Evolutionary conservation across 2,888 invertebrate species (phyloP), one percentile per base, ranked within the genome.

Genomic region (Nasonia oneida): DNA sequence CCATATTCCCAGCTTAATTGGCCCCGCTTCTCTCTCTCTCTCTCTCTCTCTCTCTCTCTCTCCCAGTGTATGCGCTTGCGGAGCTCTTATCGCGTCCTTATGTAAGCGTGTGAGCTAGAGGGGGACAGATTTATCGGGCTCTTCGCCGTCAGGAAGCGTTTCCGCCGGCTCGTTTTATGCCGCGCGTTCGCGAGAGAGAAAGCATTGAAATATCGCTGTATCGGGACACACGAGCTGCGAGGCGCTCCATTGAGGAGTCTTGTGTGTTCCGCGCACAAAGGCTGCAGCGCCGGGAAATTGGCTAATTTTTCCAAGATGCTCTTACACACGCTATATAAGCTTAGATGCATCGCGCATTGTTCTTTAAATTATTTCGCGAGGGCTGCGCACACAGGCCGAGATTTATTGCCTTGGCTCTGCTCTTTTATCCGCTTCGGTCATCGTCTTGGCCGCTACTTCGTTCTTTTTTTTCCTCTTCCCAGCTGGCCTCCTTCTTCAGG

Each of bases 51-150:
- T 74, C 67, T 81, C 73, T 53, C 79, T 71, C 53, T 70, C 79
- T 80, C 80, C 53, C 14, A 0, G 42, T 73, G 1, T 73, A 53
- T 47, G 33, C 42, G 73, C 50, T 14, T 67, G 74, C 33, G 74
- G 29, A 15, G 71, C 81, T 81, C 85, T 86, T 83, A 86, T 82
- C 80, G 76, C 78, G 85, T 78, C 85, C 85, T 86, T 83, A 86
- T 57, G 83, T 83, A 76, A 81, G 73, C 81, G 81, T n/a, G 73
- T 50, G 50, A 64, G 77, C 37, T 5, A 53, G 42, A 61, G 23
- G 6, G 75, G n/a, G 86, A 82, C 77, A 85, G 78, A 86, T 86
- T 86, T 86, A 86, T 86, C 71, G 83, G 57, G 74, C 78, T 33
- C 81, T 29, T 57, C 76, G 53, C 23, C 78, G 77, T 74, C 78